Evolutionary conservation across 2,113 vertebrate species (phyloP).

Genomic region (Argyrosomus japonicus): DNA sequence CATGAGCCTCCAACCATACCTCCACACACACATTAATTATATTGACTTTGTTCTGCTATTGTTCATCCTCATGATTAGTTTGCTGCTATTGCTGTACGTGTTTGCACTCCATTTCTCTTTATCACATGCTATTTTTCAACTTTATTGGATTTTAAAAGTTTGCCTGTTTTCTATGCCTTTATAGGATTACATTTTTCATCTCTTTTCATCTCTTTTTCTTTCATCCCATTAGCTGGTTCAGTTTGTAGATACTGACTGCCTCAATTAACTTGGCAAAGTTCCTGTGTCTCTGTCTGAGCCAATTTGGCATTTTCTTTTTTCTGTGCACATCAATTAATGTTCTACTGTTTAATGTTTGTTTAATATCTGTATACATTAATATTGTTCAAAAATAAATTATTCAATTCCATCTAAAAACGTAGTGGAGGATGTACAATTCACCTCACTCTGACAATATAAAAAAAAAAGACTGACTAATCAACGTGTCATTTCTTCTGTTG

Average conservation of each 20-base stretch:
- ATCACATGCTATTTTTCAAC: slow-evolving; percentile 38
- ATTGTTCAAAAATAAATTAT: slow-evolving; percentile 4
- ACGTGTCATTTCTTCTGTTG: not conserved
- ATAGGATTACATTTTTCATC: slow-evolving; percentile 41
- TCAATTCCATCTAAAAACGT: slow-evolving; percentile 12
- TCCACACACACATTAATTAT: slow-evolving; percentile 59
- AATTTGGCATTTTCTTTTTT: slow-evolving; percentile 29
- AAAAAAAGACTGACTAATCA: not conserved
- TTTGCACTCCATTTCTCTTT: slow-evolving; percentile 40
- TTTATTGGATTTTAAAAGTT: slow-evolving; percentile 52
- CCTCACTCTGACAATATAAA: not conserved
- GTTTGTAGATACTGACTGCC: slow-evolving; percentile 50
- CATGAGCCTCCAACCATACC: slow-evolving; percentile 44
- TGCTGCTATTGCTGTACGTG: slow-evolving; percentile 30
- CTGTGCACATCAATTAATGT: slow-evolving; percentile 28
- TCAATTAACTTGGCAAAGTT: slow-evolving; percentile 53
- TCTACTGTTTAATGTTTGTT: slow-evolving; percentile 20
- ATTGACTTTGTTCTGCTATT: slow-evolving; percentile 55
- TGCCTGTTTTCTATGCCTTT: slow-evolving; percentile 39
- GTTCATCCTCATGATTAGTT: slow-evolving; percentile 49
- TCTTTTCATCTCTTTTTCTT: slow-evolving; percentile 55
- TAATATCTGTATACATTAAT: not conserved
- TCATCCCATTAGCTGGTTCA: slow-evolving; percentile 54
- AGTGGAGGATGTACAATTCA: not conserved
- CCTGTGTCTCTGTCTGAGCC: slow-evolving; percentile 24